Base-by-base conservation (phyloP, 2,113 vertebrate genomes). In the Corydoras maculifer region DNA sequence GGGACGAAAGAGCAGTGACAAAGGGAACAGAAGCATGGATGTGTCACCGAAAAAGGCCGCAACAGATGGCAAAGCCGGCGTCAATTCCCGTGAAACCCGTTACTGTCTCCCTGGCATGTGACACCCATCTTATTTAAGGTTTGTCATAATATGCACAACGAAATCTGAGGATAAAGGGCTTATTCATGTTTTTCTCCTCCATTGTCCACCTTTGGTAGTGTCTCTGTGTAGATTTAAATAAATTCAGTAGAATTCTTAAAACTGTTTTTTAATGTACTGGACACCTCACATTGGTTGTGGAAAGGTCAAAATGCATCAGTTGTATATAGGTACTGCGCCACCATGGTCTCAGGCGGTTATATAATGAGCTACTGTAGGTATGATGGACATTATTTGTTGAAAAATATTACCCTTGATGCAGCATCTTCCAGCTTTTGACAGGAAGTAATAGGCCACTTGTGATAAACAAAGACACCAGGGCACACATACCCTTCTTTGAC, bases 391-490 rank as follows among this genome's bases (percentile, higher is more conserved):
- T 76, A 78, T 74, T 78, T 68, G 69, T 76, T 80, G 69, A 73
- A 70, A 75, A 70, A 76, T 76, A 71, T 76, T 74, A 79, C 54
- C 74, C 64, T 29, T 50, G 66, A 65, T 58, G 58, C 66, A 65
- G 73, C 67, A 18, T 65, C 77, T 81, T 75, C 58, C 61, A 70
- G 53, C 50, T 70, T 78, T 80, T 88, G 85, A 88, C 88, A 88
- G 81, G 75, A 83, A 82, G 82, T 84, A 86, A 83, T 78, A 77
- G 82, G 82, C 73, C 75, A 73, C 69, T 70, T 83, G 85, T 83
- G 85, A 87, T 87, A 88, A 88, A 88, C 87, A 86, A 78, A 81
- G 83, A 84, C 82, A 58, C 79, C 81, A 69, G 76, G 70, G 81
- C 80, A 80, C 80, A 77, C 66, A 76, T 78, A 82, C 83, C 84